phyloP scores from a whole-genome alignment of 2,888 invertebrate genomes.

The Polietes domitor region DNA sequence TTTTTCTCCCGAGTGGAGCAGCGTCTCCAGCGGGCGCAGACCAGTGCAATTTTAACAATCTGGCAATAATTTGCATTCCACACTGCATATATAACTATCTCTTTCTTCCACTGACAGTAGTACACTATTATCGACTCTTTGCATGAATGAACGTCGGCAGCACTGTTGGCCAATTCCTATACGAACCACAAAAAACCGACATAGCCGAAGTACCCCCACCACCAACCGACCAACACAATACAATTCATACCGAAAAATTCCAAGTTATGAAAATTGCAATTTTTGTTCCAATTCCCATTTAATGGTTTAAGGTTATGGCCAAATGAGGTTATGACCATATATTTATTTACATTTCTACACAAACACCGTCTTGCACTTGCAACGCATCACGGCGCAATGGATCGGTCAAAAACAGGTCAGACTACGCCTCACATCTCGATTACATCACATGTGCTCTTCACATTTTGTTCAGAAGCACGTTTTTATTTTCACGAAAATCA shows the following conservation, averaged over 20 bases:
- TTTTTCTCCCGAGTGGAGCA: neutral
- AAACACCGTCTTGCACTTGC: conserved; percentile 30
- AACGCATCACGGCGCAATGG: neutral
- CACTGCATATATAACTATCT: neutral
- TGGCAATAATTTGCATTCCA: conserved; percentile 29
- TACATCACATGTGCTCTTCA: conserved; percentile 64
- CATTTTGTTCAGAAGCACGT: conserved; percentile 46
- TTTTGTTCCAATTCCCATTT: conserved; percentile 72
- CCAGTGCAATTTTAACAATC: too few relatives aligned
- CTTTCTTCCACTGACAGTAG: neutral
- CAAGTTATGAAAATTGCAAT: conserved; percentile 65
- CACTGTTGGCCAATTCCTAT: conserved; percentile 33
- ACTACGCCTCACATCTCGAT: conserved; percentile 47
- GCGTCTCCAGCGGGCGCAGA: too few relatives aligned
- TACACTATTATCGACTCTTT: conserved; percentile 52
- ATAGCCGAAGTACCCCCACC: too few relatives aligned
- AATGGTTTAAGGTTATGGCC: conserved; percentile 71
- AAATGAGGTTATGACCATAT: conserved; percentile 76
- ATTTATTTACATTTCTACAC: conserved; percentile 73
- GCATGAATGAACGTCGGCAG: conserved; percentile 9
- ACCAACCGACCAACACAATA: conserved; percentile 4
- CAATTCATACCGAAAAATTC: conserved; percentile 55
- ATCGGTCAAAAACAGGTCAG: conserved; percentile 25
- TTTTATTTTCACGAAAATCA: conserved; percentile 36
- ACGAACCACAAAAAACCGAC: conserved; percentile 47